Evolutionary conservation across 2,888 invertebrate species (phyloP).

Genomic region (Stenoptilia bipunctidactyla): DNA sequence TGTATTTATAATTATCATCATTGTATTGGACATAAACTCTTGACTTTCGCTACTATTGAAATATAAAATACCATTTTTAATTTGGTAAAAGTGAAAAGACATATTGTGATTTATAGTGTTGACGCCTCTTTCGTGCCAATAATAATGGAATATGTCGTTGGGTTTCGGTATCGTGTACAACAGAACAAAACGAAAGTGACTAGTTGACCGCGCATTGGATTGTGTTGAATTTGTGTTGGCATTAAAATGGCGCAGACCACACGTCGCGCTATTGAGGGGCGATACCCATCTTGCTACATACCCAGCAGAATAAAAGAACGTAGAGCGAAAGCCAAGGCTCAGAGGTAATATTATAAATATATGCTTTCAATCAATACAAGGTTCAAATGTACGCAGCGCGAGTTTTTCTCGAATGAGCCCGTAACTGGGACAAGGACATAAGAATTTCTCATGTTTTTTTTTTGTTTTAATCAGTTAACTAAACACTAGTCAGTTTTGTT

Average conservation of each 20-base stretch:
- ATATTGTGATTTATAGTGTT: too few species aligned
- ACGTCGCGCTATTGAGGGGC: constrained; percentile 79
- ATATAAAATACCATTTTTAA: too few species aligned
- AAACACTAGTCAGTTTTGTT: too few species aligned
- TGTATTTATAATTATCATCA: too few species aligned
- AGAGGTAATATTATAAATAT: constrained; percentile 37
- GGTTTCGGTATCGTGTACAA: constrained; percentile 57
- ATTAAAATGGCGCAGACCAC: constrained; percentile 79
- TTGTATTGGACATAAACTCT: too few species aligned
- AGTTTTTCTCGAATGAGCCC: too few species aligned
- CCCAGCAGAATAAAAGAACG: constrained; percentile 81
- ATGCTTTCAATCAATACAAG: too few species aligned
- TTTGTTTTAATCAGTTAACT: too few species aligned
- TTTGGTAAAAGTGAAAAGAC: too few species aligned
- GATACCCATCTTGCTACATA: constrained; percentile 83
- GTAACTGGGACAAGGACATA: background rate
- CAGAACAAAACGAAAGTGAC: constrained; percentile 67
- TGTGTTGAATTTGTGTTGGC: constrained; percentile 11
- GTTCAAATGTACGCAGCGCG: too few species aligned
- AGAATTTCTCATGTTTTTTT: too few species aligned
- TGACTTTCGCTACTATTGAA: too few species aligned
- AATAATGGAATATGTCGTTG: constrained; percentile 42
- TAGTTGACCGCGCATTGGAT: constrained; percentile 46
- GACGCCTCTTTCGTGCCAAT: background rate
- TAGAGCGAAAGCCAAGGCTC: constrained; percentile 74